A percentile compares a stretch with the other conserved stretches of the same genome.
Evolutionary conservation across 2,888 invertebrate genomes (phyloP).

Genomic region (Sinhomidia bicolor): DNA sequence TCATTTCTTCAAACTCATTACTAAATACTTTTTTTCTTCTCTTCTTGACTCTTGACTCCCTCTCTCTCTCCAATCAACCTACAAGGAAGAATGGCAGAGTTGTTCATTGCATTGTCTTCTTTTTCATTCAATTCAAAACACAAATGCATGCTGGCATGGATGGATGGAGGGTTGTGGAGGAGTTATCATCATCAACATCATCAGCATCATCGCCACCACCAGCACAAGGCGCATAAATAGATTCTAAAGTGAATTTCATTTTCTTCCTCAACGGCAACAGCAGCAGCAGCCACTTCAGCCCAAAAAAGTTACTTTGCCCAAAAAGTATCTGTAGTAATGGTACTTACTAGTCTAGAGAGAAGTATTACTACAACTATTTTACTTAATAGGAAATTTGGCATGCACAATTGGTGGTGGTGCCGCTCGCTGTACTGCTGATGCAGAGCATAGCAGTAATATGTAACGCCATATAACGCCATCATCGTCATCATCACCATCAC

Average conservation of each 20-base stretch:
- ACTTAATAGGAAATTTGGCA: background rate
- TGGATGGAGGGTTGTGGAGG: conserved; percentile 31
- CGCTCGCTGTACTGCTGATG: too few relatives aligned
- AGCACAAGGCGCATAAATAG: background rate
- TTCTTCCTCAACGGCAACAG: background rate
- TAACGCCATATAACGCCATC: background rate
- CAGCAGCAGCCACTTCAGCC: background rate
- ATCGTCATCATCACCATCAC: background rate
- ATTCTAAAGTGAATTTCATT: background rate
- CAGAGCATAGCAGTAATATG: too few relatives aligned
- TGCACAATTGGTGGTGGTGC: background rate
- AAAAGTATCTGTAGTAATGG: too few relatives aligned
- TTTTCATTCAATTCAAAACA: background rate
- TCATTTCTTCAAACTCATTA: too few relatives aligned
- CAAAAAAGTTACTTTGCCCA: background rate
- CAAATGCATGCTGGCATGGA: background rate
- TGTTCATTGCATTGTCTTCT: background rate
- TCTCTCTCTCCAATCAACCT: background rate
- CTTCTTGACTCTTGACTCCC: background rate
- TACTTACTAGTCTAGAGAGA: too few relatives aligned
- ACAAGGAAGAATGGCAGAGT: background rate
- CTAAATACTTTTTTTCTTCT: too few relatives aligned
- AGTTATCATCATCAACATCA: too few relatives aligned
- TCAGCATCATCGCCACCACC: too few relatives aligned
- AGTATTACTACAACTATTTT: too few relatives aligned